Percentiles rank a stretch among this genome's conserved stretches.
These are phyloP conservation scores for Dipodomys spectabilis DNA, from an alignment of 2,113 vertebrate species.

Conservation along the genomic window DNA sequence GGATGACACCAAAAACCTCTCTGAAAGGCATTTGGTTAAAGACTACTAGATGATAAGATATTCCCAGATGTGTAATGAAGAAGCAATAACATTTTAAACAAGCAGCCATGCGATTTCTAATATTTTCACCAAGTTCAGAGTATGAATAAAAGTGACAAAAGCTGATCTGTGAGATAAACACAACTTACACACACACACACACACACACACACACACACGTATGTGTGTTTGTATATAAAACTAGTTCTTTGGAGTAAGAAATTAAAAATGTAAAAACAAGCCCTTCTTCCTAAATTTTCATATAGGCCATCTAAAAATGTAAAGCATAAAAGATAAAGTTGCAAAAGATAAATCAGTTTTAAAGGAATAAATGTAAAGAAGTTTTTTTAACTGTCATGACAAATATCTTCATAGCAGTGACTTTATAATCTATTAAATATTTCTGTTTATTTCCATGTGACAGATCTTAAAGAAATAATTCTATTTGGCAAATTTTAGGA, in stretches of 20 bases:
- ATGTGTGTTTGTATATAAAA: not conserved
- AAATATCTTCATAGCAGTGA: not conserved
- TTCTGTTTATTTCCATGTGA: not conserved
- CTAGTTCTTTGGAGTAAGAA: not conserved
- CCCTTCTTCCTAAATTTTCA: not conserved
- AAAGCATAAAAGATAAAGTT: not conserved
- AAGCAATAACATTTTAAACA: not conserved
- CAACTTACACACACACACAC: not conserved
- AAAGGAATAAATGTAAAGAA: not conserved
- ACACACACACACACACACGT: too few relatives aligned
- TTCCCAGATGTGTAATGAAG: not conserved
- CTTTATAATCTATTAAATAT: not conserved
- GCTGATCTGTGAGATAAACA: not conserved
- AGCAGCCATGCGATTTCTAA: not conserved
- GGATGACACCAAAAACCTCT: not conserved
- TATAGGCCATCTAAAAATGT: not conserved
- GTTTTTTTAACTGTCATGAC: not conserved
- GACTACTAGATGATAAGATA: not conserved
- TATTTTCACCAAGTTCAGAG: not conserved
- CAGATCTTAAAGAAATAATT: not conserved
- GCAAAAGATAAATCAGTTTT: not conserved
- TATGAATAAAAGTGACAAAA: not conserved
- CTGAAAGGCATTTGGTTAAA: constrained; percentile 16
- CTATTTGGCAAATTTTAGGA: not conserved
- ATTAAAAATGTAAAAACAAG: not conserved